Base-by-base conservation (phyloP, 2,888 invertebrate species). In the Hetaerina titia region DNA sequence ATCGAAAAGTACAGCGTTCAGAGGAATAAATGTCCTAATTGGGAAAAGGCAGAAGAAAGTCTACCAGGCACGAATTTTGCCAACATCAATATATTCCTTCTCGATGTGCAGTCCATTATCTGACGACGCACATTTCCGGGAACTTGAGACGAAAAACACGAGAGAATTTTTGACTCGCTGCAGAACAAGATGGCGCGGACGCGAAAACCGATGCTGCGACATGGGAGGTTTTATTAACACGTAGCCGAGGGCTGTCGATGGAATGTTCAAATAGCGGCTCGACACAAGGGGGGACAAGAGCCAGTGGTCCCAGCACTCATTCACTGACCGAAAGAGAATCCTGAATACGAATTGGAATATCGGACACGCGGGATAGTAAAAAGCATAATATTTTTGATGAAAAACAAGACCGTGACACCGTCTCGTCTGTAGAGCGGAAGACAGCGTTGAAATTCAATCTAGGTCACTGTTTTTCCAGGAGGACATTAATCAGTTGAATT, bases 181-280 rank as follows among this genome's bases (percentile, higher is more conserved):
- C 31, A 31, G 31, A 81, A 81, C 81, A 81, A 81, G 25, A 81
- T 81, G 81, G 81, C 81, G 81, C 13, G 25, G 81, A 81, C 81
- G 81, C 81, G 81, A 81, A 81, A 81, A 31, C 81, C 81, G 31
- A 81, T 81, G 31, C 81, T 31, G 31, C 81, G 81, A 81, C 31
- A 31, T 31, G 15, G 31, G 25, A 15, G 31, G 81, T 31, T 11
- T 31, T 25, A 81, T 13, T 81, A 25, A 31, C 81, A 81, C 31
- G 31, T 31, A 15, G 31, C 81, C 81, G 25, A 0, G 13, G 81
- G 81, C 81, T 31, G 8, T 11, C 81, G 81, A 81, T 69, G 69
- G 69, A 69, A 31, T 25, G 81, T 31, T 31, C 81, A 31, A 25
- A 81, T 31, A 81, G 25, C 11, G 81, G 13, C 9, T 13, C 81